Percentiles rank a stretch among this genome's conserved stretches.
Conservation (phyloP, 2,113 vertebrate species). For the Rutilus rutilus region DNA sequence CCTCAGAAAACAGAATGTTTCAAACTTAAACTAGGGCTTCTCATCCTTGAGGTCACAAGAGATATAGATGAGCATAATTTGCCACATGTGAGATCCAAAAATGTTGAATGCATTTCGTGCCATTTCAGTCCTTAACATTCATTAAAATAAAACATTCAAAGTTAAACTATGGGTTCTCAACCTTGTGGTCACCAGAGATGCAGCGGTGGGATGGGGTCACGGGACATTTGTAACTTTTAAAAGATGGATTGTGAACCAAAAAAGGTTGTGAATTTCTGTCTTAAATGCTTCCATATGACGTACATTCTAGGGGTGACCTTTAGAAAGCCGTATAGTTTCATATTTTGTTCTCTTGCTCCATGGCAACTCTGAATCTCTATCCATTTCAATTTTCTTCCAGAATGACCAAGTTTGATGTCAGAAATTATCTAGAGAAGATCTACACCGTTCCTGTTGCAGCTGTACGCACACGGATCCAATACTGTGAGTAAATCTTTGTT, state of each 20-base stretch:
- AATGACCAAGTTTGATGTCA: constrained; percentile 93
- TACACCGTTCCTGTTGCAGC: constrained; percentile 87
- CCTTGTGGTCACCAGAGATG: not conserved
- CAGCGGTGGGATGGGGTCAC: not conserved
- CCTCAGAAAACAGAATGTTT: not conserved
- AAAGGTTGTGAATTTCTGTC: not conserved
- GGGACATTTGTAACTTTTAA: not conserved
- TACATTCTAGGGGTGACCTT: not conserved
- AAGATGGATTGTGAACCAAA: not conserved
- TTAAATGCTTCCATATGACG: constrained; percentile 27
- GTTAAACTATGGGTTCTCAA: not conserved
- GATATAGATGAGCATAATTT: not conserved
- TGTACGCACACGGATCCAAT: constrained; percentile 92
- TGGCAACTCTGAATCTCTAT: constrained; percentile 23
- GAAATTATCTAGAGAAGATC: constrained; percentile 91
- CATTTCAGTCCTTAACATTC: not conserved
- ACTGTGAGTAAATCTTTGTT: constrained; percentile 77
- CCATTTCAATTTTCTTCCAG: constrained; percentile 67
- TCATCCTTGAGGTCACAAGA: not conserved
- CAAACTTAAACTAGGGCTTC: not conserved
- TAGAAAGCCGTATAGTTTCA: constrained; percentile 3
- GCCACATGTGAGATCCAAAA: not conserved
- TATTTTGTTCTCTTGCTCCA: constrained; percentile 34
- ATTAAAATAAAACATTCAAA: not conserved
- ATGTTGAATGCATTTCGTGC: not conserved